phyloP scores from a whole-genome alignment of 1,140 invertebrate genomes.

The Thalassaphorura encarpata region DNA sequence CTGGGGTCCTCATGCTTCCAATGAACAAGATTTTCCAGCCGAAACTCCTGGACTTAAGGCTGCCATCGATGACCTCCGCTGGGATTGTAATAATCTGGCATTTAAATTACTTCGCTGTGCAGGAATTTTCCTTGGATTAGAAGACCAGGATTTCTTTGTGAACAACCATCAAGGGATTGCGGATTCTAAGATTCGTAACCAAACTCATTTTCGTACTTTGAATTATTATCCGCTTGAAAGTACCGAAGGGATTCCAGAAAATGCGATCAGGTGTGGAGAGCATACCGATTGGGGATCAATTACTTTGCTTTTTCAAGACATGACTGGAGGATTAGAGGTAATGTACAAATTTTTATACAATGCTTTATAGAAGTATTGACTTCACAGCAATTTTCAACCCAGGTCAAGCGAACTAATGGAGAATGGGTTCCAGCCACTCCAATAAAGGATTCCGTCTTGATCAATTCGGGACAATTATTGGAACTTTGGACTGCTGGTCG shows the following conservation, averaged over 20 bases:
- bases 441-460: conserved; percentile 13
- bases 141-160: conserved; percentile 17
- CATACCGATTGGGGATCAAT: conserved; percentile 22
- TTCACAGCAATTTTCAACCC: too few relatives aligned
- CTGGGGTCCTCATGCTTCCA: background rate
- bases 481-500: conserved; percentile 20
- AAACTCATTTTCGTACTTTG: conserved; percentile 6
- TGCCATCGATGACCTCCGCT: conserved; percentile 10
- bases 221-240: conserved; percentile 5
- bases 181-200: background rate
- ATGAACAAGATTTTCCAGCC: conserved; percentile 3
- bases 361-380: background rate
- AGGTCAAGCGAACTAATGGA: conserved; percentile 4
- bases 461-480: conserved; percentile 18
- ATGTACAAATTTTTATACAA: background rate
- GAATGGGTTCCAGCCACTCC: conserved; percentile 18
- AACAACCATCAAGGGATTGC: conserved; percentile 10
- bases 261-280: conserved; percentile 12
- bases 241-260: background rate
- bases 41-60: conserved; percentile 19
- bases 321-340: conserved; percentile 16
- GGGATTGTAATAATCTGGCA: background rate
- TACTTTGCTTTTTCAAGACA: conserved; percentile 18
- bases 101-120: conserved; percentile 10
- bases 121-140: conserved; percentile 5